phyloP scores from a whole-genome alignment of 2,113 vertebrate species.

The Rhagologus leucostigma region DNA sequence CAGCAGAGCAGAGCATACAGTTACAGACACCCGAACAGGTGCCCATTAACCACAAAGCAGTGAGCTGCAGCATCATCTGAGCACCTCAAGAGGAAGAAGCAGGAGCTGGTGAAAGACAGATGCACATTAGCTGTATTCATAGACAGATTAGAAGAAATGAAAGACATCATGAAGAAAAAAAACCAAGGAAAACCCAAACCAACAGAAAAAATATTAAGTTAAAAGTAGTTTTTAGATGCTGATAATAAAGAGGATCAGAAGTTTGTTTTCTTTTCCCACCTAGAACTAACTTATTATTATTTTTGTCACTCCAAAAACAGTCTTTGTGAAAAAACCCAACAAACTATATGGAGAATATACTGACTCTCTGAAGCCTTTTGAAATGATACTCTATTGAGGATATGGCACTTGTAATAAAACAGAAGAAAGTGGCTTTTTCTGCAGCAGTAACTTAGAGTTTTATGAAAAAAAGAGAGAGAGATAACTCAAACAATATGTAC shows the following conservation, averaged over 20 bases:
- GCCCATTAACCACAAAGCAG: background rate
- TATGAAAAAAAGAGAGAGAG: background rate
- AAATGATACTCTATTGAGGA: background rate
- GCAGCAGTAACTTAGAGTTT: background rate
- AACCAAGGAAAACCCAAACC: rapidly evolving
- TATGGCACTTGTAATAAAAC: background rate
- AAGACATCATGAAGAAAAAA: background rate
- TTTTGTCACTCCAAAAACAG: background rate
- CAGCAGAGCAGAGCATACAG: background rate
- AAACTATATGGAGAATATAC: background rate
- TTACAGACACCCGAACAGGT: background rate
- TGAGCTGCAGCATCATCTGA: background rate
- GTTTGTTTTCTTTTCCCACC: background rate
- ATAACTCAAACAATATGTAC: background rate
- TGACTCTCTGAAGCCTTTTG: background rate
- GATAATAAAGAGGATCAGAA: background rate
- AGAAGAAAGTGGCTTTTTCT: background rate
- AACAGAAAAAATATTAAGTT: background rate
- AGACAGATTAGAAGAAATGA: background rate
- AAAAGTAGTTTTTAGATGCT: background rate
- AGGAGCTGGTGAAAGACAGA: background rate
- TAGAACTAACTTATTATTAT: background rate
- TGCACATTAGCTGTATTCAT: background rate
- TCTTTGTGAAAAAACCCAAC: background rate
- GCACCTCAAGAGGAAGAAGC: background rate